Evolutionary conservation across 1,140 invertebrate genomes (phyloP), one percentile per base, ranked within the genome.

Genomic region (Drosophila rufa): DNA sequence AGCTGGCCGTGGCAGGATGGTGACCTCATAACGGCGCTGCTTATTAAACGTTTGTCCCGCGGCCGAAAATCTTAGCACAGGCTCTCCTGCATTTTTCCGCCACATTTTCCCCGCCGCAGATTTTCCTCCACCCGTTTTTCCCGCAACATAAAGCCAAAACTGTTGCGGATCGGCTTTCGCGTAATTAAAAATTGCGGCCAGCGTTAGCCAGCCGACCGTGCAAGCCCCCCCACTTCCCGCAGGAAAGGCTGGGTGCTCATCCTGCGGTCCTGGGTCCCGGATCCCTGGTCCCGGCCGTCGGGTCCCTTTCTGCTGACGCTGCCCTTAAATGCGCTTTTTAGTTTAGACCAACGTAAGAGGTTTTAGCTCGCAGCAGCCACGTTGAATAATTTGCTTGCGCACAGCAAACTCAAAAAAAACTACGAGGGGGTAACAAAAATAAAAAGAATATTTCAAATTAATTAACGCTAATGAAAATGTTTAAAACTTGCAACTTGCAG

Each of bases 381-480:
- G 67, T 60, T 73, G 81, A 74, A 76, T 89, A 90, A 80, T 90
- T 85, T 90, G 81, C 78, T 83, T 90, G 84, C 64, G 60, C 69
- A 64, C 60, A 66, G 58, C 53, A 79, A 79, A 79, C 67, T 56
- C 22, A 19, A 14, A 17, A 17, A 59, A 51, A 56, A 62, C 47
- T 43, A 38, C 53, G 25, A 46, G 22, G 42, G 30, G 30, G 62
- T 33, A 60, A 48, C 50, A 56, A 64, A 30, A 51, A 76, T 79
- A 80, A 90, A 84, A 85, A 80, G 78, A 71, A 89, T 85, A 89
- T 89, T 89, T 89, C 85, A 89, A 89, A 89, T 89, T 89, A 89
- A 89, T 90, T 89, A 89, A 89, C 85, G 86, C 85, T 89, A 89
- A 89, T 89, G 85, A 89, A 89, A 89, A 89, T 89, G 86, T 89